These are phyloP conservation scores for Girardia tigrina DNA, from an alignment of 2,888 invertebrate species.

Conservation along the genomic window DNA sequence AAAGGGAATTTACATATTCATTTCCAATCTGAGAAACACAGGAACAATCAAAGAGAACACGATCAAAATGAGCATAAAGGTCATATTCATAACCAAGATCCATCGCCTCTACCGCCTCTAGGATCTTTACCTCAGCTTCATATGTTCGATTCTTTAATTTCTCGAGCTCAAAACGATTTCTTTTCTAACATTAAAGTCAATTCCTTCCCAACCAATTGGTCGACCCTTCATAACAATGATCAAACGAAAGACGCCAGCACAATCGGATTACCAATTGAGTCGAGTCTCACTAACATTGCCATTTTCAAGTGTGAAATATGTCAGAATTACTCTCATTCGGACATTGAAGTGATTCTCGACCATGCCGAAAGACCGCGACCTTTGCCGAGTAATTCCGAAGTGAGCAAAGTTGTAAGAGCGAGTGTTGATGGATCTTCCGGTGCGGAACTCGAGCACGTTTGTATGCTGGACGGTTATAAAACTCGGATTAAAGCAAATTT, in stretches of 20 bases:
- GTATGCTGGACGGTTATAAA: slow-evolving; percentile 92
- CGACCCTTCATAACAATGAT: slow-evolving; percentile 4
- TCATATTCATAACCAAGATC: slow-evolving; percentile 11
- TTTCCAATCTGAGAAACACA: slow-evolving; percentile 98
- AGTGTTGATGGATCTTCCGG: neutral
- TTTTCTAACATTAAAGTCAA: neutral
- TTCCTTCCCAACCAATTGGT: neutral
- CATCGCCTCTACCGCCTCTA: neutral
- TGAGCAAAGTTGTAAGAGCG: neutral
- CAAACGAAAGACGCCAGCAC: neutral
- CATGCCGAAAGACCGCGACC: slow-evolving; percentile 5
- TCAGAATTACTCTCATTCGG: neutral
- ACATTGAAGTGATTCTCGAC: neutral
- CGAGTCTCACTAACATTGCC: neutral
- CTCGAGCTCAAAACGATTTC: neutral
- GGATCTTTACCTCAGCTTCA: neutral
- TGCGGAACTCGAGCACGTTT: slow-evolving; percentile 47
- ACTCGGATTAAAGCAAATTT: slow-evolving; percentile 97
- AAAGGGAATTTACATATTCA: slow-evolving; percentile 99
- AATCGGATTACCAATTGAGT: neutral
- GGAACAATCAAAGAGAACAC: slow-evolving; percentile 73
- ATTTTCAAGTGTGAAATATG: slow-evolving; percentile 3
- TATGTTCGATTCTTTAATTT: neutral
- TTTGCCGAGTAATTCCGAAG: slow-evolving; percentile 8
- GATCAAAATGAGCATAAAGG: slow-evolving; percentile 27